Evolutionary conservation across 2,888 invertebrate genomes (phyloP).

Genomic region (Lepidochrysops patricia): DNA sequence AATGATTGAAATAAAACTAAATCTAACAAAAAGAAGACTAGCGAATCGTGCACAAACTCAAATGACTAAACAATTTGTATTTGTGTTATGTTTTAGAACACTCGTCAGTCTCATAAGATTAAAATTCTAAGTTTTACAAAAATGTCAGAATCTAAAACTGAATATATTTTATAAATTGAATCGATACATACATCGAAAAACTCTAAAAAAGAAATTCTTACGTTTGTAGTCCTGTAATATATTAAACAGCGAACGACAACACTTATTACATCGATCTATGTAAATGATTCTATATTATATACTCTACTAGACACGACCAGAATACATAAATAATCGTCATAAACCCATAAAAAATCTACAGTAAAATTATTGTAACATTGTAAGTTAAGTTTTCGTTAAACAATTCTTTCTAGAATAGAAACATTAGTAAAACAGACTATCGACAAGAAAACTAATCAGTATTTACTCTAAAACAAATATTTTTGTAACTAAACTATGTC

Average conservation of each 20-base stretch:
- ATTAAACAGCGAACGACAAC: conserved; percentile 56
- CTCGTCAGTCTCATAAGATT: conserved; percentile 71
- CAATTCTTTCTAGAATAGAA: not conserved
- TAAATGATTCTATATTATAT: conserved; percentile 11
- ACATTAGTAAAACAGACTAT: not conserved
- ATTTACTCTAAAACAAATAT: not conserved
- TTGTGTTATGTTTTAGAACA: conserved; percentile 61
- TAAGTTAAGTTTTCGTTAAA: not conserved
- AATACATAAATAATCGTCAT: not conserved
- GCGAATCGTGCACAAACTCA: not conserved
- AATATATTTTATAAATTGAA: not conserved
- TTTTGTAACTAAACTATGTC: not conserved
- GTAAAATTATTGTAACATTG: not conserved
- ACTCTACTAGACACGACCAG: conserved; percentile 1
- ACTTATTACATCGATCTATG: conserved; percentile 44
- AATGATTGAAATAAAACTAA: not conserved
- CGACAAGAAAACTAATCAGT: not conserved
- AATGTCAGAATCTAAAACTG: conserved; percentile 19
- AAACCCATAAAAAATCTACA: not conserved
- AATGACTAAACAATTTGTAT: conserved; percentile 27
- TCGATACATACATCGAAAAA: not conserved
- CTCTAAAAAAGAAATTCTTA: not conserved
- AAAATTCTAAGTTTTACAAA: conserved; percentile 49
- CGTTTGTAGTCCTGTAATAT: conserved; percentile 36
- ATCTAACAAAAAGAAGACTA: not conserved